Percentiles rank a stretch among this genome's conserved stretches.
These are phyloP conservation scores for Parnassius smintheus DNA, from an alignment of 2,888 invertebrate species.

Conservation along the genomic window DNA sequence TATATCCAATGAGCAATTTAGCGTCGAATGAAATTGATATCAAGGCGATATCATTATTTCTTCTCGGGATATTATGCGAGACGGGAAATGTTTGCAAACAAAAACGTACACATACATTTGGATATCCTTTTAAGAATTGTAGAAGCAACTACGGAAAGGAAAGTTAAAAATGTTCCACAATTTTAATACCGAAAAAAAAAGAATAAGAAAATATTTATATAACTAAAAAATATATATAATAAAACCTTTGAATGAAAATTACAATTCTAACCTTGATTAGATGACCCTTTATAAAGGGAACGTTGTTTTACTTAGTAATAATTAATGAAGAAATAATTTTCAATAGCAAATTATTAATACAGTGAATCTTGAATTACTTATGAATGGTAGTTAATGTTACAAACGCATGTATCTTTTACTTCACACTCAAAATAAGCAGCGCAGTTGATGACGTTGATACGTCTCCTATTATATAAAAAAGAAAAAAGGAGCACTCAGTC, in stretches of 20 bases:
- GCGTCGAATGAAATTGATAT: too few relatives aligned
- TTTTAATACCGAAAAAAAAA: background rate
- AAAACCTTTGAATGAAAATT: background rate
- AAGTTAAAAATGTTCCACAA: background rate
- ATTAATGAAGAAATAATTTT: constrained; percentile 10
- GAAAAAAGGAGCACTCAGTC: too few relatives aligned
- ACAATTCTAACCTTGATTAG: constrained; percentile 13
- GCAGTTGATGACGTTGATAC: too few relatives aligned
- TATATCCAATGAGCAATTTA: too few relatives aligned
- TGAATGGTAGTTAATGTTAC: background rate
- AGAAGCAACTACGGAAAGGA: background rate
- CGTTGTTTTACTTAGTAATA: constrained; percentile 12
- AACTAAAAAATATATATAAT: background rate
- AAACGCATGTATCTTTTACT: too few relatives aligned
- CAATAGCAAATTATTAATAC: constrained; percentile 1
- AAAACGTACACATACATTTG: too few relatives aligned
- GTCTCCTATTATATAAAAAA: too few relatives aligned
- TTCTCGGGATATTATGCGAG: too few relatives aligned
- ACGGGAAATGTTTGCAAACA: too few relatives aligned
- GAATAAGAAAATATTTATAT: constrained; percentile 13
- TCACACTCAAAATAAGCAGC: too few relatives aligned
- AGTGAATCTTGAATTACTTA: background rate
- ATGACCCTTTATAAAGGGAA: constrained; percentile 24
- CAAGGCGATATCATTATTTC: too few relatives aligned
- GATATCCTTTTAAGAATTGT: background rate